Evolutionary conservation across 2,797 vertebrate genomes (phyloP).

Genomic region (Heteromormyrus szaboi): DNA sequence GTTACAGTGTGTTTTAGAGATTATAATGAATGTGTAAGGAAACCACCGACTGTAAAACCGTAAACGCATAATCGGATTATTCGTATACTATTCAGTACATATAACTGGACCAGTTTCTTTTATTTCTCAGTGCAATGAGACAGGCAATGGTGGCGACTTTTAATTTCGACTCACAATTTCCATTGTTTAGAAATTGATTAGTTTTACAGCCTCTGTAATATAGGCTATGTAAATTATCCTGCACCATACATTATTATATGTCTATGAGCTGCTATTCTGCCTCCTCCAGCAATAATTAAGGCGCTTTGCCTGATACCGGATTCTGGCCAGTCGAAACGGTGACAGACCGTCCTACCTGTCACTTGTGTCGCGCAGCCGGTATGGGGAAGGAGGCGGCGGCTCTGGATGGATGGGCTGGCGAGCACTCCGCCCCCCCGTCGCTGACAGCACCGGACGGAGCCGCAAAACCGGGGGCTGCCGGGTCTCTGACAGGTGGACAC

Average conservation of each 20-base stretch:
- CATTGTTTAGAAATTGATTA: neutral
- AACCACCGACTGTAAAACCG: neutral
- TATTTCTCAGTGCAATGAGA: neutral
- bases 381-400: neutral
- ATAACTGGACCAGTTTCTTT: neutral
- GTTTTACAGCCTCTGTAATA: neutral
- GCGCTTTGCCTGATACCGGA: neutral
- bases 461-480: neutral
- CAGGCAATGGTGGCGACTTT: neutral
- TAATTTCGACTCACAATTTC: neutral
- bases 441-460: neutral
- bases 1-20: neutral
- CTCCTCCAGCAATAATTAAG: neutral
- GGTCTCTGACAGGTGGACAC: neutral
- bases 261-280: neutral
- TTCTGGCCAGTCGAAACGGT: neutral
- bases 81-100: neutral
- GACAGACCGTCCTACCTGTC: constrained; percentile 5
- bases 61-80: neutral
- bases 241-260: neutral
- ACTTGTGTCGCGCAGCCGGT: neutral
- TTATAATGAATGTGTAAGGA: neutral
- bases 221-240: neutral
- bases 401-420: neutral
- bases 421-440: neutral